Evolutionary conservation across 2,888 invertebrate species (phyloP), one percentile per base, ranked within the genome.

Genomic region (Drosophila lacicola): DNA sequence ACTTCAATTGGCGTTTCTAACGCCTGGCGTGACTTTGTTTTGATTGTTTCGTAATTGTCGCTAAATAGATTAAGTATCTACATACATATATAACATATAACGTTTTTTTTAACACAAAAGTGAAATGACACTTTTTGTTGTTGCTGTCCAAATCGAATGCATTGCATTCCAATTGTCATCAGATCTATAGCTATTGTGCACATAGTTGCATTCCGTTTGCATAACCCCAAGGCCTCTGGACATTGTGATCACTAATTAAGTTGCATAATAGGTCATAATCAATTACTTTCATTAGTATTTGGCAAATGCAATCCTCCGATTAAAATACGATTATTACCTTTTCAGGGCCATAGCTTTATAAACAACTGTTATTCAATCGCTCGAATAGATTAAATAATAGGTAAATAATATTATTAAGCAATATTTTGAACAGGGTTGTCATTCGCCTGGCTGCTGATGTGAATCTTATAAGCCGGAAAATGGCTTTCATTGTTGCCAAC

Each of bases 151-250:
- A 57, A 49, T 39, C 25, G 19, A 49, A 13, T 34, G 49, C 36
- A 34, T 36, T 49, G 11, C 19, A 34, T 14, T 37, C 1, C 19
- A 61, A 50, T 45, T 64, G 21, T 39, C 45, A 63, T 33, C 19
- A 25, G 42, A 53, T 25, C 11, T 33, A 19, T 21, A 17, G 17
- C 19, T 2, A 4, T 34, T 36, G n/a, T 34, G 33, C 36, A 11
- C 25, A n/a, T n/a, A 17, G 36, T 57, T 57, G 25, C 46, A 49
- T 44, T 76, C 61, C 41, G 51, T 47, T 54, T 82, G 68, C 74
- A 67, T 80, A 80, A 78, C 62, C 51, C 11, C 80, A 82, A 82
- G 79, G 79, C 56, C 67, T 21, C 13, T 5, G 39, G 29, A 29
- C 21, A 50, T 36, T 36, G 25, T 37, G 69, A 58, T 74, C 64